Conservation (phyloP, 2,888 invertebrate species). For the Heteromurus nitidus region DNA sequence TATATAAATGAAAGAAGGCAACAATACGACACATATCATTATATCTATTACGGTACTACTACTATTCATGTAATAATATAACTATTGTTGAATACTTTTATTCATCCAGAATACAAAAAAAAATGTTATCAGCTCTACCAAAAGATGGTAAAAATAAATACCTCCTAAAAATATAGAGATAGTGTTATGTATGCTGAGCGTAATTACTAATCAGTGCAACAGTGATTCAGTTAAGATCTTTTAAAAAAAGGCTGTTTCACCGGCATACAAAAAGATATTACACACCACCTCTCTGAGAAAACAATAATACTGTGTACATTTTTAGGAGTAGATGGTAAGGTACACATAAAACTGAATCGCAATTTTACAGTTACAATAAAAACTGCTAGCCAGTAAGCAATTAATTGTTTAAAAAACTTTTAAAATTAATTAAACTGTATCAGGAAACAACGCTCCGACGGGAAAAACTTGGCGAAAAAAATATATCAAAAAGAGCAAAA, state of each 20-base stretch:
- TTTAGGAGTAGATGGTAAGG: too few relatives aligned
- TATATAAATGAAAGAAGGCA: slow-evolving; percentile 19
- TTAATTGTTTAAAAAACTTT: too few relatives aligned
- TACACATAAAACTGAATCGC: slow-evolving; percentile 21
- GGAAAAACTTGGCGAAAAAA: slow-evolving; percentile 2
- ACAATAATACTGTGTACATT: slow-evolving; percentile 6
- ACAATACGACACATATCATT: slow-evolving; percentile 42
- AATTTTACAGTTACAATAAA: slow-evolving; percentile 25
- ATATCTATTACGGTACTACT: background rate
- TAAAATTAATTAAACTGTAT: too few relatives aligned
- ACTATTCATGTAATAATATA: background rate
- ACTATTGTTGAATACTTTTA: background rate
- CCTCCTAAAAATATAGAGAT: too few relatives aligned
- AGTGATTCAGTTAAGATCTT: slow-evolving; percentile 27
- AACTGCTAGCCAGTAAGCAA: background rate
- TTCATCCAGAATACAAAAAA: too few relatives aligned
- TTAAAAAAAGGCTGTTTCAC: background rate
- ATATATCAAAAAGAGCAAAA: too few relatives aligned
- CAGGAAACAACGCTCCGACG: too few relatives aligned
- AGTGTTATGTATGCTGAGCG: background rate
- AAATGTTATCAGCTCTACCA: too few relatives aligned
- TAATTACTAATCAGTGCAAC: background rate
- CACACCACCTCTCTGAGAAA: slow-evolving; percentile 20
- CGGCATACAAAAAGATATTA: slow-evolving; percentile 1
- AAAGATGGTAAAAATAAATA: too few relatives aligned